Evolutionary conservation across 2,113 vertebrate genomes (phyloP).

Genomic region (Peucedramus taeniatus): DNA sequence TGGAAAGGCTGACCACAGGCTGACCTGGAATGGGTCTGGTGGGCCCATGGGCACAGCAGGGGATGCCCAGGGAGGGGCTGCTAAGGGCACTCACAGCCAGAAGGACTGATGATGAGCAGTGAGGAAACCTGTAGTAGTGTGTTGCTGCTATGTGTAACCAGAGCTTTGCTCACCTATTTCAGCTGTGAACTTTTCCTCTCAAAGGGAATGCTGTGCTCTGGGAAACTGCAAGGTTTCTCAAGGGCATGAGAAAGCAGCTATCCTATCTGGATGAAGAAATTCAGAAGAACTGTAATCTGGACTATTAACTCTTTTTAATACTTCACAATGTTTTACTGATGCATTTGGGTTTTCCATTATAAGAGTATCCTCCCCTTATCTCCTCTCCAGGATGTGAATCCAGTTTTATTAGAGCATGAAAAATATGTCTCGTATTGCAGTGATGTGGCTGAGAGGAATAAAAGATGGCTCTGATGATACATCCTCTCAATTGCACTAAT

Average conservation of each 20-base stretch:
- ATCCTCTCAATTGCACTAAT: conserved; percentile 19
- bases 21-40: neutral
- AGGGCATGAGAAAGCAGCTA: neutral
- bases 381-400: neutral
- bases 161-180: neutral
- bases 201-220: neutral
- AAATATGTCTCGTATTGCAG: neutral
- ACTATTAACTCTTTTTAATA: conserved; percentile 38
- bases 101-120: neutral
- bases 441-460: neutral
- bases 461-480: neutral
- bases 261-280: neutral
- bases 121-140: neutral
- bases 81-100: neutral
- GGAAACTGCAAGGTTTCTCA: neutral
- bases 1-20: neutral
- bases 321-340: neutral
- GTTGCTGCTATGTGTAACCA: neutral
- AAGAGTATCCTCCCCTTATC: neutral
- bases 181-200: neutral
- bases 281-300: neutral
- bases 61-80: neutral
- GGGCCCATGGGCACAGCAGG: too few relatives aligned
- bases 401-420: neutral
- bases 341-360: neutral